These are phyloP conservation scores for Drosophila trichaetosa DNA, from an alignment of 2,888 invertebrate genomes.

Conservation along the genomic window DNA sequence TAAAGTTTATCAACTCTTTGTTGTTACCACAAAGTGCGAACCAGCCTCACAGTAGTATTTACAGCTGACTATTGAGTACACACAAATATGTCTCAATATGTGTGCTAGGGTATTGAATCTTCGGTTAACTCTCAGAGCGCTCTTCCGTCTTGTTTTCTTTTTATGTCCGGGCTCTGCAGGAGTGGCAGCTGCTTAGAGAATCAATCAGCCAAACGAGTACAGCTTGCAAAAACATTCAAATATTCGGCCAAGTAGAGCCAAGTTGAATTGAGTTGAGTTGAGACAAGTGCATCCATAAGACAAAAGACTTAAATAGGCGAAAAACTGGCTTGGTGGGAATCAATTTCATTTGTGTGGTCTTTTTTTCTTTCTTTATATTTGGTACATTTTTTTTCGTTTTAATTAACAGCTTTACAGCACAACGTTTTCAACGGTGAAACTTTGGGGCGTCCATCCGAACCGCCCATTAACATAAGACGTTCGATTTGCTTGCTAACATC, in stretches of 20 bases:
- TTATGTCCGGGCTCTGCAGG: conserved; percentile 62
- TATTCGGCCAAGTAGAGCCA: conserved; percentile 48
- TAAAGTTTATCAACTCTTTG: neutral
- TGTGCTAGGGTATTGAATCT: conserved; percentile 16
- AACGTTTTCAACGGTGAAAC: conserved; percentile 74
- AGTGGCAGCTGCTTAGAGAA: conserved; percentile 63
- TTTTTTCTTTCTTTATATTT: conserved; percentile 41
- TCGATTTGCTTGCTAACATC: conserved; percentile 54
- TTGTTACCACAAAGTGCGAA: neutral
- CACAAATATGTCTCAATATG: neutral
- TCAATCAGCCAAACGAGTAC: conserved; percentile 76
- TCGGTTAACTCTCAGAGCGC: neutral
- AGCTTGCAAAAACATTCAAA: conserved; percentile 67
- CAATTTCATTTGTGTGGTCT: conserved; percentile 59
- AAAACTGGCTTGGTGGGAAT: conserved; percentile 64
- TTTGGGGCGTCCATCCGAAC: conserved; percentile 60
- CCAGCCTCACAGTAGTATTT: neutral
- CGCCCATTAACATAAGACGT: conserved; percentile 76
- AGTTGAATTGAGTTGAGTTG: conserved; percentile 23
- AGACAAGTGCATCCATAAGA: conserved; percentile 62
- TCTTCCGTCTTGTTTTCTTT: conserved; percentile 15
- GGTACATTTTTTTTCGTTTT: conserved; percentile 70
- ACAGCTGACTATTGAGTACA: neutral
- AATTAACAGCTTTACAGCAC: conserved; percentile 79
- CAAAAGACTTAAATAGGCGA: conserved; percentile 63